These are phyloP conservation scores for Laterallus jamaicensis DNA, from an alignment of 2,113 vertebrate species.

Conservation along the genomic window DNA sequence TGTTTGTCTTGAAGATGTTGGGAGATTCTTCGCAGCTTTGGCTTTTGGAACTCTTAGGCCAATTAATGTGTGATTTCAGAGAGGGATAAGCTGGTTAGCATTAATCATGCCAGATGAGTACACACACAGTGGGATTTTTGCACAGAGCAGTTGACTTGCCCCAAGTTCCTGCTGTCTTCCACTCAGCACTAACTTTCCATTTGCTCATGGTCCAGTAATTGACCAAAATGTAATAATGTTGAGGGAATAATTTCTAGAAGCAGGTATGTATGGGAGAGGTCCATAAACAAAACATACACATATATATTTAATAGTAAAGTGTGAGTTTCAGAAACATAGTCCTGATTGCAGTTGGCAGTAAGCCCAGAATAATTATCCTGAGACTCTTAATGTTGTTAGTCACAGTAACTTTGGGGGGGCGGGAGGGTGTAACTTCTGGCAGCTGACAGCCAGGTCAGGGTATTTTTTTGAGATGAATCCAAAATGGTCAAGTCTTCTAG, in stretches of 20 bases:
- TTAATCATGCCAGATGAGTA: background rate
- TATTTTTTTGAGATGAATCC: background rate
- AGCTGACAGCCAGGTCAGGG: background rate
- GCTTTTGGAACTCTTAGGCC: background rate
- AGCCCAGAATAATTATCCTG: background rate
- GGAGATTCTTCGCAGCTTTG: background rate
- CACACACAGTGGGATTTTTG: background rate
- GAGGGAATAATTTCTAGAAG: background rate
- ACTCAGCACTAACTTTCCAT: background rate
- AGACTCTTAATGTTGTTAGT: background rate
- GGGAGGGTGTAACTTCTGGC: background rate
- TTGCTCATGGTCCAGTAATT: background rate
- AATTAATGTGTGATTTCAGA: background rate
- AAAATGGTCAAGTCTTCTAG: background rate
- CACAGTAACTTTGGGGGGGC: background rate
- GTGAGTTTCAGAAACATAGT: background rate
- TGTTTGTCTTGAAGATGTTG: background rate
- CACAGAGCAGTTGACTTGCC: background rate
- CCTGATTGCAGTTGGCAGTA: slow-evolving; percentile 7
- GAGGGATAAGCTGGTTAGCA: background rate
- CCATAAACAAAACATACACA: background rate
- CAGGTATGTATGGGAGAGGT: background rate
- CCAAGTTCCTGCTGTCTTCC: background rate
- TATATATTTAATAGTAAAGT: background rate
- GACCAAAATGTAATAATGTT: background rate